Evolutionary conservation across 2,113 vertebrate genomes (phyloP), one percentile per base, ranked within the genome.

Genomic region (Python bivittatus): DNA sequence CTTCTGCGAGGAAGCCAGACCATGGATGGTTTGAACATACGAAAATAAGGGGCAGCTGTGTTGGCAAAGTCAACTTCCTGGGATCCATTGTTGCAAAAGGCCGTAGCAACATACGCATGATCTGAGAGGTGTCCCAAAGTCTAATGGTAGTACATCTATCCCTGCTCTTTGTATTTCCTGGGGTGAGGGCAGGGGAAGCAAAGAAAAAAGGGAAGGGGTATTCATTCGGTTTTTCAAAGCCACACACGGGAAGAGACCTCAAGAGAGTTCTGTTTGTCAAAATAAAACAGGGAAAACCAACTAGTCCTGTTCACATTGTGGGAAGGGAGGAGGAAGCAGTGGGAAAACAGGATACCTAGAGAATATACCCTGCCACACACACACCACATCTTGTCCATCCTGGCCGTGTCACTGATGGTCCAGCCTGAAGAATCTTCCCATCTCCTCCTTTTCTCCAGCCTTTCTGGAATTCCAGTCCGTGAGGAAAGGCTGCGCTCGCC

Each of bases 401-500:
- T 33, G n/a, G 33, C 6, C 6, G 0, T 33, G n/a, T 33, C 2
- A 13, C 33, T n/a, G n/a, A 79, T 79, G 38, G 15, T 38, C 33
- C 68, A 38, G 17, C 33, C 42, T 88, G 6, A 68, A 68, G 22
- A 2, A 15, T n/a, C 1, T 86, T 61, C 58, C 33, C 68, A 1
- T 11, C 3, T n/a, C 13, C 33, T 79, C 17, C 17, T 33, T 6
- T 33, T 61, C 3, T 4, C 22, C 56, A 93, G 92, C 89, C 27
- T 93, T 93, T 48, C 86, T 93, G 56, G 85, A 91, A 56, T 93
- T 93, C 89, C 92, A 93, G 84, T 42, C 89, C 1, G 68, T 93
- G 56, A 61, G 56, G 44, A 93, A 93, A 88, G 92, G 92, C n/a
- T 93, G 92, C 15, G 92, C 89, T 20, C 89, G 44, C 9, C 89